Base-by-base conservation (phyloP, 1,140 invertebrate species). In the Drosophila varians region DNA sequence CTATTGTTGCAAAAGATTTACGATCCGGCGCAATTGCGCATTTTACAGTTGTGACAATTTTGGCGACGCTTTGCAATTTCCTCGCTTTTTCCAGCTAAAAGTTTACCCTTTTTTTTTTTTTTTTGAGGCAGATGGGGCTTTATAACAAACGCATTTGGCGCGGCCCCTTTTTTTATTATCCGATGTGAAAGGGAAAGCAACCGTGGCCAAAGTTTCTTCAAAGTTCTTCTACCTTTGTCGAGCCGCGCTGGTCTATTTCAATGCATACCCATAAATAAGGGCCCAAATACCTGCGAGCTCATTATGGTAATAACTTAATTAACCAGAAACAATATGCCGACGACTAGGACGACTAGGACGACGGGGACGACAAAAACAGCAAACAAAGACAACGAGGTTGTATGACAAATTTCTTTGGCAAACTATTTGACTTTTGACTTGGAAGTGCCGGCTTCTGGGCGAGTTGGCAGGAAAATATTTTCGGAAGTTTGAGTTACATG, bases 221-320 rank as follows among this genome's bases (percentile, higher is more conserved):
- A 71, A 84, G 80, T 77, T 83, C 69, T 40, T 19, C 14, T 38
- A 25, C 70, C 64, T 83, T 83, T 84, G 79, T 78, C 74, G 82
- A 75, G 43, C 56, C 25, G n/a, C 40, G 16, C 11, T 25, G 25
- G 52, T 58, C 55, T 51, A 57, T 55, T 51, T 42, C 57, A 69
- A 57, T 79, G 80, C 80, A 79, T 76, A 76, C 43, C 69, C 80
- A 86, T 86, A 86, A 80, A 80, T 84, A 80, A 69, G 77, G 28
- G 52, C 74, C 57, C 57, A 72, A 82, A 87, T 87, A 82, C 73
- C 78, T 74, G 79, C 74, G 77, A 87, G 77, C 82, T 87, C 82
- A 87, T 87, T 87, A 87, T 87, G 77, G 82, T 87, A 87, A 87
- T 87, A 87, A 87, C 82, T 87, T 87, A 87, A 87, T 87, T 87